phyloP scores from a whole-genome alignment of 23 tunicate species.

The Phallusia fumigata region DNA sequence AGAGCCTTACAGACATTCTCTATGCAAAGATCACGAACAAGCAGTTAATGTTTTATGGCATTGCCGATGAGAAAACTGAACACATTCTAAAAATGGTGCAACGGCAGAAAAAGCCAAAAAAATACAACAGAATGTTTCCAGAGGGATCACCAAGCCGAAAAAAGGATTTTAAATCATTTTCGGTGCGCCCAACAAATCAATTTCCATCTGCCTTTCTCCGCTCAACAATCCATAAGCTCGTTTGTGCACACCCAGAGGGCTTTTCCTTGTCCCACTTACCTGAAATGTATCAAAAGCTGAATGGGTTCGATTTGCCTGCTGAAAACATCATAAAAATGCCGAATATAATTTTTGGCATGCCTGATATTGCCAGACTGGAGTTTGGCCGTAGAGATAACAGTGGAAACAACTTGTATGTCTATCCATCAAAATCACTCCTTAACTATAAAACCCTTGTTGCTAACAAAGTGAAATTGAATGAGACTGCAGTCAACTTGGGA shows the following conservation, averaged over 20 bases:
- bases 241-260: conserved; percentile 38
- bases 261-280: conserved; percentile 43
- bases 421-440: conserved; percentile 41
- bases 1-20: conserved; percentile 26
- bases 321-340: conserved; percentile 10
- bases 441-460: neutral
- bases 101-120: conserved; percentile 53
- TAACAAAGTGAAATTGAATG: neutral
- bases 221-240: conserved; percentile 32
- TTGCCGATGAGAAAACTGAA: conserved; percentile 67
- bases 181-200: neutral
- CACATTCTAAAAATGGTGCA: conserved; percentile 67
- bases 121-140: conserved; percentile 1
- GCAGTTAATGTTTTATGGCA: conserved; percentile 34
- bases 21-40: neutral
- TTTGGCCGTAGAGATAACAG: conserved; percentile 53
- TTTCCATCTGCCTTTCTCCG: conserved; percentile 43
- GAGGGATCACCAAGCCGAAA: neutral
- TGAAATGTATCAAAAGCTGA: conserved; percentile 49
- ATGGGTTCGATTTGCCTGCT: conserved; percentile 23
- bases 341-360: conserved; percentile 27
- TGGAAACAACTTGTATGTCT: conserved; percentile 59
- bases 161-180: neutral
- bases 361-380: conserved; percentile 60
- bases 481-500: neutral